These are phyloP conservation scores for Clitarchus hookeri DNA, from an alignment of 2,888 invertebrate genomes.

Conservation along the genomic window DNA sequence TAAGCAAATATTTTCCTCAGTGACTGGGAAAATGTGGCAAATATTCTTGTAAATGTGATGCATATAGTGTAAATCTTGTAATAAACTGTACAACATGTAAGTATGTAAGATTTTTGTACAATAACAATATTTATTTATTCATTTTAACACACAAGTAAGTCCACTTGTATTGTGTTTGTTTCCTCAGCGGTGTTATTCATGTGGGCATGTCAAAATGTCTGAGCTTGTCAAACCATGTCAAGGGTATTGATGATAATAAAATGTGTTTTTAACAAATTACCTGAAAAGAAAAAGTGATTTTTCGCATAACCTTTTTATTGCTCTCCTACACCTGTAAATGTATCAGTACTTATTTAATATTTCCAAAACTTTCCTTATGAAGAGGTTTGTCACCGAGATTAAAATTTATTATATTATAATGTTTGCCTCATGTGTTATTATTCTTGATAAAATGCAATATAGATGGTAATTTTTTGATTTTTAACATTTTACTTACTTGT, in stretches of 20 bases:
- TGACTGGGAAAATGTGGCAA: not conserved
- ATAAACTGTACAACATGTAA: not conserved
- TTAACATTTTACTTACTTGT: no score
- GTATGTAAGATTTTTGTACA: conserved; percentile 14
- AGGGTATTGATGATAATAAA: conserved; percentile 14
- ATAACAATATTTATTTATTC: not conserved
- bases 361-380: no score
- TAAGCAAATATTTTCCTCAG: not conserved
- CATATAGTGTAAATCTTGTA: not conserved
- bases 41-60: conserved; percentile 1
- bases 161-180: conserved; percentile 6
- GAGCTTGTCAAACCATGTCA: conserved; percentile 14
- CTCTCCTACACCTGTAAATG: no score
- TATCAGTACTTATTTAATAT: no score
- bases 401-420: no score
- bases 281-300: no score
- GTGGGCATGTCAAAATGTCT: conserved; percentile 14
- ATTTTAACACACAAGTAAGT: not conserved
- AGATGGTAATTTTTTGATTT: no score
- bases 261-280: conserved; percentile 14
- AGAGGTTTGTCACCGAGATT: no score
- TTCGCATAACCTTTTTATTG: no score
- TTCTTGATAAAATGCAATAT: no score
- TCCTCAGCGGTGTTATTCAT: not conserved
- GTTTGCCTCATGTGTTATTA: no score